Base-by-base conservation (phyloP, 1,140 invertebrate genomes). In the Lucilia cuprina region DNA sequence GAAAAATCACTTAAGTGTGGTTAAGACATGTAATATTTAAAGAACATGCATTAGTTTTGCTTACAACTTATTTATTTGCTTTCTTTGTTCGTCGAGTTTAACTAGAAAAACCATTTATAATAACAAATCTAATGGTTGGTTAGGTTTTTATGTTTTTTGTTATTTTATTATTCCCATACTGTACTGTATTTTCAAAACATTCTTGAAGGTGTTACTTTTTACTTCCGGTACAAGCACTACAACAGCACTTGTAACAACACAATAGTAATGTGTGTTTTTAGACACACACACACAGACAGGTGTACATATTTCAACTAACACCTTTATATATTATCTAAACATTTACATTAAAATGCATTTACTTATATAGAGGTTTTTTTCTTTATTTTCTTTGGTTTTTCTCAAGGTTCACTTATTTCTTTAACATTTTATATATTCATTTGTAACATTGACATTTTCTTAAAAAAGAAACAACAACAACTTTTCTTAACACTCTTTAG, bases 131-230 rank as follows among this genome's bases (percentile, higher is more conserved):
- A 41, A 41, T 41, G 10, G 41, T 41, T 41, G 41, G 41, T 41
- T 41, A 5, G 41, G 41, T 60, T 10, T 70, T 70, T 25, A 19
- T 70, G 8, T 70, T 70, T 25, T 70, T 25, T 55, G 9, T 13
- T n/a, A 65, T 19, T 19, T 70, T 70, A 17, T 60, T 60, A 12
- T 60, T 12, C 5, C 13, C 13, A 60, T 60, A n/a, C n/a, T n/a
- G 14, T 70, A 3, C 25, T 30, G 25, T 70, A 10, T 21, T 0
- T 70, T 70, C 12, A 70, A 30, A 70, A 70, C 21, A n/a, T 70
- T 70, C 25, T 70, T 70, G 65, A 70, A 70, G 65, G 65, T 70
- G 65, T 70, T 25, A 70, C 65, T 21, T 70, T 70, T 70, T 12
- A 70, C 65, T 70, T 70, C 65, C 65, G 65, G n/a, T 70, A 70